These are phyloP conservation scores for Tipula lateralis DNA, from an alignment of 2,888 invertebrate species.

Conservation along the genomic window DNA sequence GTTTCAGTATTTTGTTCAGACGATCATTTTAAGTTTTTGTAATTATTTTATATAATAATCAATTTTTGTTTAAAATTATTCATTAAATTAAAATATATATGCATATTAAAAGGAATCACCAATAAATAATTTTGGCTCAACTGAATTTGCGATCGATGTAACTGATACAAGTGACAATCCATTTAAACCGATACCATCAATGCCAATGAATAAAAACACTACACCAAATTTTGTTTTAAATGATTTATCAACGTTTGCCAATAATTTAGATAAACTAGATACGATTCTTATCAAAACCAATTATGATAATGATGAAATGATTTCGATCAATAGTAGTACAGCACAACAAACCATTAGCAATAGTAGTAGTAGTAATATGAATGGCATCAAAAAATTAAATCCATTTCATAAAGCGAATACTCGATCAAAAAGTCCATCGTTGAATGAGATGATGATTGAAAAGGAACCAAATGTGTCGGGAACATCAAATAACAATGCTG, in stretches of 20 bases:
- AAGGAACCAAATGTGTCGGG: not conserved
- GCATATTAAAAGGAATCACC: not conserved
- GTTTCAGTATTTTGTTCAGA: not conserved
- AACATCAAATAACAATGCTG: not conserved
- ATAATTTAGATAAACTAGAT: conserved; percentile 34
- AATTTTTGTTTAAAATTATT: not conserved
- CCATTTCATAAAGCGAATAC: not conserved
- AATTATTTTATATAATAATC: not conserved
- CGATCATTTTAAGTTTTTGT: not conserved
- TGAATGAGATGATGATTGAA: conserved; percentile 2
- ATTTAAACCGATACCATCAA: not conserved
- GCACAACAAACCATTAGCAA: conserved; percentile 30
- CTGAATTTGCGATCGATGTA: conserved; percentile 30
- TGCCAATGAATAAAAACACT: not conserved
- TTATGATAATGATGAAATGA: not conserved
- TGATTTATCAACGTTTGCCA: conserved; percentile 32
- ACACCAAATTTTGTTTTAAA: conserved; percentile 28
- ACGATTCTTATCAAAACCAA: conserved; percentile 31
- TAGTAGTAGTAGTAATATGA: conserved; percentile 25
- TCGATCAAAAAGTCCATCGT: conserved; percentile 30
- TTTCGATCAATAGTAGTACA: not conserved
- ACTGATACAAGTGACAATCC: conserved; percentile 28
- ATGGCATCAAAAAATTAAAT: conserved; percentile 9
- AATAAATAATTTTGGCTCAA: not conserved
- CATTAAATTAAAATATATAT: not conserved